These are phyloP conservation scores for Buceros bicornis DNA, from an alignment of 2,797 vertebrate genomes.

Conservation along the genomic window DNA sequence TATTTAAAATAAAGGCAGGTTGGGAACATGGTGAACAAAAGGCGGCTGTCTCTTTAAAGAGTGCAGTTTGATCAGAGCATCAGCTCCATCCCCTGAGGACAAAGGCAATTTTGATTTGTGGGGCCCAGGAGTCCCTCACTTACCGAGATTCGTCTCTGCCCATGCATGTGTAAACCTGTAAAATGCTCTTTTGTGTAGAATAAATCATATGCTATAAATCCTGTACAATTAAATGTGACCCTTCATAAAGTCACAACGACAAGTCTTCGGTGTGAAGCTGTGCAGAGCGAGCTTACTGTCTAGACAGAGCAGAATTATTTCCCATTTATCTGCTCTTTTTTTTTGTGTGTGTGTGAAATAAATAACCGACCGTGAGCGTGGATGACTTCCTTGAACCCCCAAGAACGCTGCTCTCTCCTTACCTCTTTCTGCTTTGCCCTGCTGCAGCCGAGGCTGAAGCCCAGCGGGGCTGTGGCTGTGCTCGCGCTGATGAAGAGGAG, in stretches of 20 bases:
- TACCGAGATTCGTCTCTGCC: slow-evolving; percentile 34
- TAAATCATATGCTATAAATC: slow-evolving; percentile 56
- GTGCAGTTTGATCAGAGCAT: slow-evolving; percentile 46
- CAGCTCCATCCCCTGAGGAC: slow-evolving; percentile 66
- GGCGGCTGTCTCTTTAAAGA: slow-evolving; percentile 65
- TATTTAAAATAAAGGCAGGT: slow-evolving; percentile 30
- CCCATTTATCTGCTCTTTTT: background rate
- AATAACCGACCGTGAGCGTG: background rate
- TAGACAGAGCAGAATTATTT: background rate
- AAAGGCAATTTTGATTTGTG: slow-evolving; percentile 71
- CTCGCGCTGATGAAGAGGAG: slow-evolving; percentile 73
- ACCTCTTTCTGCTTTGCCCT: background rate
- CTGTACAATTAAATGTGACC: background rate
- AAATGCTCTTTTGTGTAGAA: slow-evolving; percentile 57
- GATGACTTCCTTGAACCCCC: slow-evolving; percentile 3
- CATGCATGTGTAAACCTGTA: slow-evolving; percentile 63
- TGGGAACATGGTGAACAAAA: slow-evolving; percentile 37
- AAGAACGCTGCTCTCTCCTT: background rate
- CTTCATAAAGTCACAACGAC: background rate
- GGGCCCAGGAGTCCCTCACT: slow-evolving; percentile 67
- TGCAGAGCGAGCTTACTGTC: background rate
- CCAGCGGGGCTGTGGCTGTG: slow-evolving; percentile 65
- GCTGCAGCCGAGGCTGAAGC: slow-evolving; percentile 30
- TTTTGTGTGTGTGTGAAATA: background rate
- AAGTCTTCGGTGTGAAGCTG: background rate